Base-by-base conservation (phyloP, 1,140 invertebrate species). In the Drosophila punjabiensis region DNA sequence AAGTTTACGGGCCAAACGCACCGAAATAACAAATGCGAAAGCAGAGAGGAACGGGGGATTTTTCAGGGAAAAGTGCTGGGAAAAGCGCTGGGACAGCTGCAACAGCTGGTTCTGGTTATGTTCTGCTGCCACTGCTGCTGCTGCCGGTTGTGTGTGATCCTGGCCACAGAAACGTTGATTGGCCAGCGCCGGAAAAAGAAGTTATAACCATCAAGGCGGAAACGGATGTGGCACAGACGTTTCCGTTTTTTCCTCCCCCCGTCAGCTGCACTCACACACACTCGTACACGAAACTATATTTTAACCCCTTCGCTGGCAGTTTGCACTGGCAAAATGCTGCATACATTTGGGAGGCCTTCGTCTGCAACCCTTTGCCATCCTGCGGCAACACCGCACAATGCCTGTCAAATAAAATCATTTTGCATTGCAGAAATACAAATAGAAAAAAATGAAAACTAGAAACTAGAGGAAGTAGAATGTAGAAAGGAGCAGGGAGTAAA, bases 151-250 rank as follows among this genome's bases (percentile, higher is more conserved):
- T 70, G 56, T 70, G 76, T 65, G 59, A 48, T 69, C 66, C 67
- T 79, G 82, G 83, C 78, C 82, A 78, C 76, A 81, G 63, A 61
- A 82, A 68, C 73, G 81, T 84, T 87, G 84, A 87, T 87, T 87
- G 84, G 84, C 84, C 84, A 70, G 85, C 67, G 77, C 85, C 84
- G 85, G 84, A 89, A 87, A 84, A 87, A 87, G 85, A 87, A 87
- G 85, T 87, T 87, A 88, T 87, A 87, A 89, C 35, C 52, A 53
- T 53, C 52, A 53, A 53, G 52, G 83, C 83, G 83, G 83, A 87
- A 88, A 83, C 83, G 83, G 83, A 87, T 87, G 83, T 87, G 83
- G 83, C 83, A 87, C 83, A 87, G 83, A 87, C 83, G 84, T 83
- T 87, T 87, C 83, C 84, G 83, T 48, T 80, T 77, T 66, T 45